These are phyloP conservation scores for Epizoanthus illoricatus DNA, from an alignment of 92 coral and sea anemone species.

Conservation along the genomic window DNA sequence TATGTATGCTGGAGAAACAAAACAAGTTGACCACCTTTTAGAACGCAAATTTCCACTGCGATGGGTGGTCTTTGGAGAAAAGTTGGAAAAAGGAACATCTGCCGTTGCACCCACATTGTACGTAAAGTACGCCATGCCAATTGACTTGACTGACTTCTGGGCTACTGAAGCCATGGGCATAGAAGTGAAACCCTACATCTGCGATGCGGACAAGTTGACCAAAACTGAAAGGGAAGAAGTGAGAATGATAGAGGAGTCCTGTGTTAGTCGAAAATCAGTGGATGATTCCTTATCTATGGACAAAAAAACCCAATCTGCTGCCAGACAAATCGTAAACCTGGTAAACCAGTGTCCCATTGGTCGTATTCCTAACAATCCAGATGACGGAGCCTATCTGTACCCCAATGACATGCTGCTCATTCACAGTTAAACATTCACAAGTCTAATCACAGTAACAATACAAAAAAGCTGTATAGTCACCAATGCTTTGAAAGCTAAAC, in stretches of 20 bases:
- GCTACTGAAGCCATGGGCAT: constrained; percentile 60
- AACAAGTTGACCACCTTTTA: constrained; percentile 39
- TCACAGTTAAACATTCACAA: too few relatives aligned
- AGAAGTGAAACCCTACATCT: constrained; percentile 63
- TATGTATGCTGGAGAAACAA: constrained; percentile 36
- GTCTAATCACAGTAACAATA: too few relatives aligned
- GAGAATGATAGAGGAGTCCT: constrained; percentile 12
- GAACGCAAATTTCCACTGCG: constrained; percentile 59
- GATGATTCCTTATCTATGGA: constrained; percentile 58
- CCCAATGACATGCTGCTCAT: too few relatives aligned
- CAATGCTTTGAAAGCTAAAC: too few relatives aligned
- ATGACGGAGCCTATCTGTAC: too few relatives aligned
- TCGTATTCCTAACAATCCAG: too few relatives aligned
- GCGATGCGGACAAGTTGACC: constrained; percentile 60
- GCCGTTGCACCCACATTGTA: constrained; percentile 28
- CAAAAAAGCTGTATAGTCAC: too few relatives aligned
- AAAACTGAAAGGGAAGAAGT: constrained; percentile 64
- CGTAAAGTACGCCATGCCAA: constrained; percentile 40
- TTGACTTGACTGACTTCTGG: constrained; percentile 58
- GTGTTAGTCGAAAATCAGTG: constrained; percentile 28
- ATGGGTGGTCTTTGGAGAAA: constrained; percentile 60
- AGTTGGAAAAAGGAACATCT: constrained; percentile 16
- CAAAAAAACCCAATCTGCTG: constrained; percentile 38
- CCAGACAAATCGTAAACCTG: too few relatives aligned
- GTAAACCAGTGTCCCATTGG: too few relatives aligned